Base-by-base conservation (phyloP, 2,113 vertebrate genomes). In the Circaetus gallicus region DNA sequence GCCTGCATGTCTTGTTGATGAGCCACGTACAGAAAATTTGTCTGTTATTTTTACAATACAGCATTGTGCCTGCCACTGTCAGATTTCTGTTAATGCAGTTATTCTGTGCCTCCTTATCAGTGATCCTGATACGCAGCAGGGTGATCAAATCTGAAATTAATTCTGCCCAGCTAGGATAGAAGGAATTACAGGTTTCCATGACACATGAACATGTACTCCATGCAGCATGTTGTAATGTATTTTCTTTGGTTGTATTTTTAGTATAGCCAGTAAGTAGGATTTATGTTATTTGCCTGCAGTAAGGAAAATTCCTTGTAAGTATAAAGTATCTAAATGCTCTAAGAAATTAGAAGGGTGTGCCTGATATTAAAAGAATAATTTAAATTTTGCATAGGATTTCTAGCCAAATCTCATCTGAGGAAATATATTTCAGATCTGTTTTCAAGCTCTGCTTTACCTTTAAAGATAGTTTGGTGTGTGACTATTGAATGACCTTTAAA, bases 401-500 rank as follows among this genome's bases (percentile, higher is more conserved):
- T 76, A 94, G 45, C 38, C n/a, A 91, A 91, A 93, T 84, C 56
- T 74, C 50, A 67, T 59, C 21, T 42, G 31, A 66, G 42, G 52
- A 88, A 84, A 69, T 47, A 50, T 14, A 58, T 94, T 91, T 83
- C 59, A 55, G 63, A 62, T 83, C 26, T 91, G 32, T 91, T 88
- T 86, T 80, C 78, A 61, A 76, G 36, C 9, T 58, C 69, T 61
- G 22, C 66, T 82, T 86, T 83, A 65, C 58, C 38, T 86, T 86
- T 82, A 78, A 92, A 86, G 19, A 13, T 81, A 59, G 13, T 76
- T 95, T 82, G 42, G 22, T 73, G 28, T 9, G 2, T 90, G 78
- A 53, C 65, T 89, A 40, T 28, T 61, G 71, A 96, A 91, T 92
- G 77, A 95, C 56, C 71, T 93, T 93, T 93, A 82, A 92, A 97